These are phyloP conservation scores for Crossocerus cetratus DNA, from an alignment of 2,888 invertebrate species.

Conservation along the genomic window DNA sequence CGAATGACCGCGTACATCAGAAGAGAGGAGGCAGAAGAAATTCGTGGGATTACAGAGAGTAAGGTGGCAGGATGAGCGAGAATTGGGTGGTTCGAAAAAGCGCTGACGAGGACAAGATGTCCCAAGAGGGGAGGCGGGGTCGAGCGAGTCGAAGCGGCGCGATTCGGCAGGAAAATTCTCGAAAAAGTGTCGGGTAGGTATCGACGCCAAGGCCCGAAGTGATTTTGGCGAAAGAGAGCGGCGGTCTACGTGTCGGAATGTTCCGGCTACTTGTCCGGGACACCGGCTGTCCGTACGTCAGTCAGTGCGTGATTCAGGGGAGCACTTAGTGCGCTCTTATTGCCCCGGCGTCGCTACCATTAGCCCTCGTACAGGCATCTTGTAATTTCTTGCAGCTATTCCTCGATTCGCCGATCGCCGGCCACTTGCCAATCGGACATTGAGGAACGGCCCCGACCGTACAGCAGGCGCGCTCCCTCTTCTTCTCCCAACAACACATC, in stretches of 20 bases:
- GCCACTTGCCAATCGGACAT: slow-evolving; percentile 64
- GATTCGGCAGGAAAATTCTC: slow-evolving; percentile 19
- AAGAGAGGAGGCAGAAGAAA: no score
- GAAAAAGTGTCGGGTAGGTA: slow-evolving; percentile 5
- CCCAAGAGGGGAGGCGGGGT: slow-evolving; percentile 17
- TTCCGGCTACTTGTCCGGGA: slow-evolving; percentile 47
- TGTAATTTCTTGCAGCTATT: slow-evolving; percentile 68
- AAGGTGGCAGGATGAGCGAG: background rate
- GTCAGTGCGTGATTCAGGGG: slow-evolving; percentile 63
- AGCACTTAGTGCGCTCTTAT: slow-evolving; percentile 62
- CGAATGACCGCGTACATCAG: background rate
- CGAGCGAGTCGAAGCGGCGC: background rate
- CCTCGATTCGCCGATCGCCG: slow-evolving; percentile 47
- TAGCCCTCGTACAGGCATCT: slow-evolving; percentile 68
- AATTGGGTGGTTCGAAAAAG: slow-evolving; percentile 56
- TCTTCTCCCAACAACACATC: no score
- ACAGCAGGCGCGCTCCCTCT: background rate
- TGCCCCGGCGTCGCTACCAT: slow-evolving; percentile 61
- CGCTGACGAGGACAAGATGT: slow-evolving; percentile 45
- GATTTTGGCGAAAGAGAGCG: slow-evolving; percentile 49
- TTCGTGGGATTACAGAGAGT: background rate
- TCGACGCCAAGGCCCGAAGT: slow-evolving; percentile 5
- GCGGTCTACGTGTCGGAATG: slow-evolving; percentile 65
- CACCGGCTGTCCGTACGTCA: slow-evolving; percentile 62
- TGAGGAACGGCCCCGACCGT: slow-evolving; percentile 63